Percentiles rank a stretch among this genome's conserved stretches.
Conservation (phyloP, 2,888 invertebrate genomes). For the Seira ritae region DNA sequence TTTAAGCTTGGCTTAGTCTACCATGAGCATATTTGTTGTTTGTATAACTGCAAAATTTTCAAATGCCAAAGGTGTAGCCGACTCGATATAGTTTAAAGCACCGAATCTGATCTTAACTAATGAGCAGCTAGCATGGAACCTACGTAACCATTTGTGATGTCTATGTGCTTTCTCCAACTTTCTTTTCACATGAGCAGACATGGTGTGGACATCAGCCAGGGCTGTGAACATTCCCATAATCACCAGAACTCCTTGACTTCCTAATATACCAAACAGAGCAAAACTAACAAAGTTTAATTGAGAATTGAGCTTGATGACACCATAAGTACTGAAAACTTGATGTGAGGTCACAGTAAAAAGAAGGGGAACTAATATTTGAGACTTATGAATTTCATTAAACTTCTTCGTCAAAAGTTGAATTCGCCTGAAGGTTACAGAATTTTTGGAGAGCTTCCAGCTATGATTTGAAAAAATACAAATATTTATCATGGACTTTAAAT, state of each 20-base stretch:
- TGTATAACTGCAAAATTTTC: conserved; percentile 42
- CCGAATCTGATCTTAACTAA: conserved; percentile 44
- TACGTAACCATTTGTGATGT: conserved; percentile 15
- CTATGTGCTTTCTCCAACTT: conserved; percentile 29
- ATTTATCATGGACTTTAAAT: no score
- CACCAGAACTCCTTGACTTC: conserved; percentile 37
- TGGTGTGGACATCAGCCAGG: conserved; percentile 25
- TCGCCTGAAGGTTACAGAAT: conserved; percentile 25
- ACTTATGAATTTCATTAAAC: conserved; percentile 28
- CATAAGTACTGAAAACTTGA: conserved; percentile 37
- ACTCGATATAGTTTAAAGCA: conserved; percentile 34
- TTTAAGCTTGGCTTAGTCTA: no score
- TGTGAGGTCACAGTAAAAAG: conserved; percentile 44
- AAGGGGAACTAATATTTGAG: conserved; percentile 29
- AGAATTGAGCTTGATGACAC: conserved; percentile 30
- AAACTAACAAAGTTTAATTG: conserved; percentile 49
- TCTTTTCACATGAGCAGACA: conserved; percentile 1
- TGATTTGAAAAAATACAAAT: no score
- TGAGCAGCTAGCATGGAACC: conserved; percentile 20
- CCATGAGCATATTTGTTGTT: conserved; percentile 42
- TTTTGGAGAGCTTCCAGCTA: no score
- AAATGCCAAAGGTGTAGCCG: conserved; percentile 26
- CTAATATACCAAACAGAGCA: conserved; percentile 33
- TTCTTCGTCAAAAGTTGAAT: conserved; percentile 16
- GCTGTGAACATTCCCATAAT: conserved; percentile 53